Evolutionary conservation across 2,113 vertebrate species (phyloP), one percentile per base, ranked within the genome.

Genomic region (Peucedramus taeniatus): DNA sequence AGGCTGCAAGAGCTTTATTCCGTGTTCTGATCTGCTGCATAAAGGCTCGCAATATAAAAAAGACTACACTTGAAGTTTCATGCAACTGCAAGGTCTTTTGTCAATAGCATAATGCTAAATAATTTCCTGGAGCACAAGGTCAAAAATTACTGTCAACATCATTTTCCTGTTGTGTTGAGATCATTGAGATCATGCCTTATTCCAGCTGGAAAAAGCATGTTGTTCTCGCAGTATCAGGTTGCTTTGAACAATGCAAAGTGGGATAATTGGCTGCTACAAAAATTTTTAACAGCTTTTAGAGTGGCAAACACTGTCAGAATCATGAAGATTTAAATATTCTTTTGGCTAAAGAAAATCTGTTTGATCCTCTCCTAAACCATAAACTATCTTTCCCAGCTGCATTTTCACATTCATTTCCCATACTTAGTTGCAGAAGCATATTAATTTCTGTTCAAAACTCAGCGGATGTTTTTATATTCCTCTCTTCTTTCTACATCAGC

Each of bases 151-250:
- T 59, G 76, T 28, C 45, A 87, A 40, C 33, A 71, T 45, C 1
- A 54, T 57, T 78, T 77, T 69, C 50, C 70, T 71, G 4, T 76
- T 82, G 57, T 81, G 71, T 40, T 90, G 68, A 97, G 91, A 93
- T 94, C 53, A 89, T 40, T 90, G 68, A 97, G 91, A 93, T 94
- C 53, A 89, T 21, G 28, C 28, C 44, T 65, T 86, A 85, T 69
- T 89, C 27, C 64, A 92, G 75, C 50, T 74, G 21, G 17, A 60
- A 79, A 93, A 90, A 83, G 59, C 31, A 65, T 9, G 8, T 53
- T 75, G 54, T 72, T 87, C 70, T 53, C 63, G 53, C 18, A 80
- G 30, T 50, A 92, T 28, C 54, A 63, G 37, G 22, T 40, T 89
- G 70, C 64, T 77, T 9, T 72, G 65, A 93, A 96, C 0, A 5